Evolutionary conservation across 53 echinoderm and acorn worm genomes (phyloP).

Genomic region (Henricia sp.): DNA sequence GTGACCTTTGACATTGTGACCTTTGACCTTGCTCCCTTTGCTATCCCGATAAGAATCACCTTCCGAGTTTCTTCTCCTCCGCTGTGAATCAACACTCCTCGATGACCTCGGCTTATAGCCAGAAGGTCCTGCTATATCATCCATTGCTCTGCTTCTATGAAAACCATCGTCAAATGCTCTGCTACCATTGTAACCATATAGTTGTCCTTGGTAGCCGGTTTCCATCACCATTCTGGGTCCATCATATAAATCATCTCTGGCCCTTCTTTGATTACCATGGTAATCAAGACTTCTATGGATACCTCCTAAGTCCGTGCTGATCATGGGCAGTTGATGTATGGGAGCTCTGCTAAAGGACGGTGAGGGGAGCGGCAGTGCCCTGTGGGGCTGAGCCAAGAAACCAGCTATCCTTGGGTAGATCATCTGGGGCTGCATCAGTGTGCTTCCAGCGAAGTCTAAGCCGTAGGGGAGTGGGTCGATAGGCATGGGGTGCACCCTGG

Average conservation of each 20-base stretch:
- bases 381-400: slow-evolving; percentile 19
- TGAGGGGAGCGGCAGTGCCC: slow-evolving; percentile 14
- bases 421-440: not conserved
- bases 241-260: not conserved
- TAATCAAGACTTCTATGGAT: not conserved
- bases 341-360: not conserved
- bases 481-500: slow-evolving; percentile 48
- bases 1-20: not conserved
- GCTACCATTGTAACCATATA: not conserved
- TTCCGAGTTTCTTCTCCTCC: not conserved
- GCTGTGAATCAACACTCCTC: not conserved
- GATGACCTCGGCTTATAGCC: not conserved
- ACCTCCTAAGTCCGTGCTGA: not conserved
- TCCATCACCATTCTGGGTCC: too few relatives aligned
- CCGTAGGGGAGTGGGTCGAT: not conserved
- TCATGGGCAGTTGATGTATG: too few relatives aligned
- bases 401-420: slow-evolving; percentile 22
- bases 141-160: too few relatives aligned
- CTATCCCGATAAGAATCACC: not conserved
- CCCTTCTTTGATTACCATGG: slow-evolving; percentile 8
- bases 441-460: not conserved
- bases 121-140: slow-evolving; percentile 5
- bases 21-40: too few relatives aligned
- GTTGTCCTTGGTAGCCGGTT: not conserved
- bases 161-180: not conserved